A percentile compares a stretch with the other conserved stretches of the same genome.
Conservation (phyloP, 2,888 invertebrate genomes). For the Rhodophaea formosa region DNA sequence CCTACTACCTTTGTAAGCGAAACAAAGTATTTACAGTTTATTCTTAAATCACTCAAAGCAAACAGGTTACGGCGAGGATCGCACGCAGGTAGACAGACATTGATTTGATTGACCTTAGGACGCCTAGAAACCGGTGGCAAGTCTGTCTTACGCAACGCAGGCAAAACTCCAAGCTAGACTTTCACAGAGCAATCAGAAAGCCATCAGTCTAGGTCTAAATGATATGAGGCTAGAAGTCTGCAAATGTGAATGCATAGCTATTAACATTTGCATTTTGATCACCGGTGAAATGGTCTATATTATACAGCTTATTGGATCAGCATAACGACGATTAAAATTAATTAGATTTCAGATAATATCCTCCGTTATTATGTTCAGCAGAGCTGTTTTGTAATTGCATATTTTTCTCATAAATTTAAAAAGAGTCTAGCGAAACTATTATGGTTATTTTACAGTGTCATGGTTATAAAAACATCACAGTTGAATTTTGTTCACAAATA, state of each 20-base stretch:
- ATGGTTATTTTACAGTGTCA: too few relatives aligned
- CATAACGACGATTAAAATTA: not conserved
- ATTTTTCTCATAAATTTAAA: too few relatives aligned
- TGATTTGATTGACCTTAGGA: conserved; percentile 4
- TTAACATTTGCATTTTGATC: not conserved
- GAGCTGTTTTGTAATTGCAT: not conserved
- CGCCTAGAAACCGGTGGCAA: conserved; percentile 1
- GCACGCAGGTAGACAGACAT: not conserved
- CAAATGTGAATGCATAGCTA: not conserved
- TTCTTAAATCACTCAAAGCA: not conserved
- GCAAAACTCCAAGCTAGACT: conserved; percentile 2
- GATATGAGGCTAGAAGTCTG: not conserved
- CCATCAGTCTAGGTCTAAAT: conserved; percentile 1
- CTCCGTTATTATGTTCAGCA: not conserved
- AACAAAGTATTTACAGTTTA: too few relatives aligned
- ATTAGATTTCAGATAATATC: not conserved
- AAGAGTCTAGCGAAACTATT: too few relatives aligned
- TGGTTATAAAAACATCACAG: too few relatives aligned
- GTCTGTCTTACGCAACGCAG: conserved; percentile 11
- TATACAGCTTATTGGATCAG: not conserved
- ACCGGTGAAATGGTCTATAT: not conserved
- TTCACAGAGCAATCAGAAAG: conserved; percentile 14
- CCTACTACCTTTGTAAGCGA: too few relatives aligned
- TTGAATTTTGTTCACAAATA: too few relatives aligned
- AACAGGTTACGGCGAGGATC: not conserved